A percentile compares a stretch with the other conserved stretches of the same genome.
Conservation (phyloP, 2,113 vertebrate species). For the Corvus hawaiiensis region DNA sequence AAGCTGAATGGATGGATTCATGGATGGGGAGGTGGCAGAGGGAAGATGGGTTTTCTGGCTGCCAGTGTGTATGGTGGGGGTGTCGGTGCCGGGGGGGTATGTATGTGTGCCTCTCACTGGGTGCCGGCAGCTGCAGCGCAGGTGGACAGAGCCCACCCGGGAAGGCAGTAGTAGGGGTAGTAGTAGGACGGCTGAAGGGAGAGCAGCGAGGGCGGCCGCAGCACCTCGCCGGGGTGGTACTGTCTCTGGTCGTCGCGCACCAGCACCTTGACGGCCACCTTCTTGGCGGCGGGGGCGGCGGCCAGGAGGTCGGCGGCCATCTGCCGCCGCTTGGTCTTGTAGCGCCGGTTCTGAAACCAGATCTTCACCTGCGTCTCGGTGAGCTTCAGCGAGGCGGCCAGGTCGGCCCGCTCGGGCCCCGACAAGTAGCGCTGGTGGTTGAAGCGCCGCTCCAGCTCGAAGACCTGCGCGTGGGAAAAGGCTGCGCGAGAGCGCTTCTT, state of each 20-base stretch:
- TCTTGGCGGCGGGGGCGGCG: conserved; percentile 90
- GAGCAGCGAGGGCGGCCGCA: conserved; percentile 85
- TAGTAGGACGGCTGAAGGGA: conserved; percentile 90
- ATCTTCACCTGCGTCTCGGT: conserved; percentile 99
- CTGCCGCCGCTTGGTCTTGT: conserved; percentile 97
- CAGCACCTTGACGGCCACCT: conserved; percentile 96
- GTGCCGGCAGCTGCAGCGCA: conserved; percentile 75
- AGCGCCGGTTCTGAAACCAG: conserved; percentile 99
- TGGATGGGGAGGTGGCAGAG: background rate
- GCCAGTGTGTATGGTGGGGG: background rate
- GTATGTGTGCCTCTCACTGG: conserved; percentile 54
- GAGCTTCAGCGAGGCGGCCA: conserved; percentile 95
- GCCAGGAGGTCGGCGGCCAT: conserved; percentile 94
- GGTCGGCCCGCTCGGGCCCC: conserved; percentile 93
- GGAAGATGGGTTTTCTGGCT: background rate
- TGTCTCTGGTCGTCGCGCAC: conserved; percentile 98
- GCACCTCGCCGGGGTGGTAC: conserved; percentile 90
- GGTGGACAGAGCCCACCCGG: conserved; percentile 92
- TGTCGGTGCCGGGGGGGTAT: background rate
- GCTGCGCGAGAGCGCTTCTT: conserved; percentile 97
- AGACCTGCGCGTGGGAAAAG: conserved; percentile 98
- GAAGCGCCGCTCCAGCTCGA: conserved; percentile 97
- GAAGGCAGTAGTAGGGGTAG: conserved; percentile 96
- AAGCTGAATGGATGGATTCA: background rate
- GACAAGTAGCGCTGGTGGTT: conserved; percentile 98